These are phyloP conservation scores for Leucophenga maculata DNA, from an alignment of 2,888 invertebrate species.

Conservation along the genomic window DNA sequence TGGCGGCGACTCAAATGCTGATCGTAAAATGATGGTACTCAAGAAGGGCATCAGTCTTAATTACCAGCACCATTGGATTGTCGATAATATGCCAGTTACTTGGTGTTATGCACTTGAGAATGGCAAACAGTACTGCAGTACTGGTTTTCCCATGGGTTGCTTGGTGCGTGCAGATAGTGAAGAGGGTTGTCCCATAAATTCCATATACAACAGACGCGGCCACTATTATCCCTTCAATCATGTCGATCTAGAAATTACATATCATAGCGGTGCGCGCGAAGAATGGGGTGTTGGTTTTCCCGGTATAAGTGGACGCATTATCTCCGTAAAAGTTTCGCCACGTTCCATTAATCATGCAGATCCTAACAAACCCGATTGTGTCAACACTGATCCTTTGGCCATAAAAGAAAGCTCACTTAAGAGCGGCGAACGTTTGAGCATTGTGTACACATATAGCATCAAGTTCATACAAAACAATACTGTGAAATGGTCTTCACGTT, in stretches of 20 bases:
- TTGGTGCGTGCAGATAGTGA: conserved; percentile 77
- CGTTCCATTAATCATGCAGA: conserved; percentile 76
- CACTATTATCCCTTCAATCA: conserved; percentile 97
- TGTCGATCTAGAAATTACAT: conserved; percentile 92
- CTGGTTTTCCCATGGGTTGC: conserved; percentile 99
- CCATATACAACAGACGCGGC: conserved; percentile 77
- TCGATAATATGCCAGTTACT: conserved; percentile 99
- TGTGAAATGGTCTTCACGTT: conserved; percentile 98
- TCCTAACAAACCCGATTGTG: conserved; percentile 73
- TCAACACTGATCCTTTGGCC: conserved; percentile 78
- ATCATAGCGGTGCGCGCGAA: conserved; percentile 90
- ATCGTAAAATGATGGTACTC: conserved; percentile 83
- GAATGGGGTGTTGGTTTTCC: conserved; percentile 88
- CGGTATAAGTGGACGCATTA: conserved; percentile 90
- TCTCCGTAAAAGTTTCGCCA: conserved; percentile 81
- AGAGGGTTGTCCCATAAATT: conserved; percentile 77
- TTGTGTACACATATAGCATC: conserved; percentile 91
- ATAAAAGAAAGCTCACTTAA: conserved; percentile 77
- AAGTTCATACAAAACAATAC: conserved; percentile 84
- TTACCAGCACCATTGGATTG: conserved; percentile 99
- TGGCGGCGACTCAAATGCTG: conserved; percentile 77
- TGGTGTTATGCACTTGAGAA: conserved; percentile 90
- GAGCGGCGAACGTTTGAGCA: conserved; percentile 74
- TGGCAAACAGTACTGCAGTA: conserved; percentile 88
- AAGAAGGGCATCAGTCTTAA: conserved; percentile 94